Base-by-base conservation (phyloP, 2,797 vertebrate species). In the Betta splendens region DNA sequence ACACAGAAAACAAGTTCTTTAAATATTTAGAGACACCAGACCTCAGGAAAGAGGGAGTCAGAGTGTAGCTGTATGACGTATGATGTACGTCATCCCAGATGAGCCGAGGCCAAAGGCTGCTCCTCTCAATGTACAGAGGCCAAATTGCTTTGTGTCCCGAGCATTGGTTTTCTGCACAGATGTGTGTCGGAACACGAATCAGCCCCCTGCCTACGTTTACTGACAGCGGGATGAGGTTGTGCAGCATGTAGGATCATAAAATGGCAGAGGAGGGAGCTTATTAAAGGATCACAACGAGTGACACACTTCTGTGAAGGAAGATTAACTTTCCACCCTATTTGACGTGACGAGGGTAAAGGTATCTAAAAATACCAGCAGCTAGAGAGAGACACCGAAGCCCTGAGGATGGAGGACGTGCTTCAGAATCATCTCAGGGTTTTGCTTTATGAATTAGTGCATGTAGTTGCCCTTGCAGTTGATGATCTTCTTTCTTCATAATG, bases 331-430 rank as follows among this genome's bases (percentile, higher is more conserved):
- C 64, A 52, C 69, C 76, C 64, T 11, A 2, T 57, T 52, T 69
- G 59, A 71, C 77, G 62, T 38, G 20, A 77, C 37, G 33, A 62
- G 51, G 37, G 12, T 5, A 33, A 35, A 7, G 12, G 28, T n/a
- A 2, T 62, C 76, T 83, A 75, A 72, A 83, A 81, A 77, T 79
- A 79, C 31, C 26, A 48, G 11, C 48, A 5, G 37, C 22, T n/a
- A 9, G 12, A 59, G 7, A 47, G 44, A 54, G 23, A 31, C 29
- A 51, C 37, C 40, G 51, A 23, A 48, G 38, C 32, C 63, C 9
- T n/a, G 28, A 21, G 4, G 22, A 43, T 52, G 39, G 35, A 53
- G 49, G 11, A 1, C 3, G 20, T 5, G 13, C 25, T 21, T 26
- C 32, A 3, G 17, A 26, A 26, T 32, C 11, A 28, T 36, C 9